A percentile compares a stretch with the other conserved stretches of the same genome.
Conservation (phyloP, 2,888 invertebrate genomes). For the Exephanes ischioxanthus region DNA sequence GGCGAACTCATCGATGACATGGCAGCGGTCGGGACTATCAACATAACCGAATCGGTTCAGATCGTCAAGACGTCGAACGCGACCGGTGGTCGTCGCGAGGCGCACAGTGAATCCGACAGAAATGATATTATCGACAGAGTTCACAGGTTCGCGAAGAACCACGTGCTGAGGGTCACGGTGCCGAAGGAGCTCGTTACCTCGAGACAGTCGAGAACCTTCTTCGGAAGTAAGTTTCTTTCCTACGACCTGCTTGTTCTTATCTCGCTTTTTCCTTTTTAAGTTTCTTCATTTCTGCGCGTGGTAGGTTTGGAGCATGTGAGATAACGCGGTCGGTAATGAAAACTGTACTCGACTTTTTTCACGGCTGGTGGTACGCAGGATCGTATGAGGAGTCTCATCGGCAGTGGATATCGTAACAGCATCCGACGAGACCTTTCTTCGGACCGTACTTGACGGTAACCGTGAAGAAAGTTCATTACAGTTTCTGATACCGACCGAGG, state of each 20-base stretch:
- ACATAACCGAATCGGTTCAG: conserved; percentile 87
- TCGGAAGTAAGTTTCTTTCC: conserved; percentile 80
- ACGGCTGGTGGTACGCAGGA: too few species aligned
- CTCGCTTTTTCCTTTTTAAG: background rate
- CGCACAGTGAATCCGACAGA: conserved; percentile 64
- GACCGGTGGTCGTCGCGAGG: conserved; percentile 22
- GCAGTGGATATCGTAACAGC: too few species aligned
- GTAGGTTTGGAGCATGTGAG: background rate
- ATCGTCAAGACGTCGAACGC: conserved; percentile 74
- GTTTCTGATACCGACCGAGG: background rate
- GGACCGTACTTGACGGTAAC: too few species aligned
- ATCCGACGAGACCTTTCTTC: too few species aligned
- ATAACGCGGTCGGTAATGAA: too few species aligned
- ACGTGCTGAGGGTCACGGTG: conserved; percentile 89
- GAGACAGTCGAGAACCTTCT: conserved; percentile 80
- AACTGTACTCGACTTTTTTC: too few species aligned
- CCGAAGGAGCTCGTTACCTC: conserved; percentile 85
- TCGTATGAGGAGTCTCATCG: too few species aligned
- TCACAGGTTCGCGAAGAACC: conserved; percentile 87
- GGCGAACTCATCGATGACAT: conserved; percentile 87
- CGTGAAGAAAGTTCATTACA: background rate
- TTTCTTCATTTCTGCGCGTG: conserved; percentile 30
- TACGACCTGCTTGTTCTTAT: conserved; percentile 1
- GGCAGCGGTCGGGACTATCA: conserved; percentile 86
- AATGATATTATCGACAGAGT: conserved; percentile 87